phyloP scores from a whole-genome alignment of 1,140 invertebrate species.

The Pseudomyrmex cubaensis region DNA sequence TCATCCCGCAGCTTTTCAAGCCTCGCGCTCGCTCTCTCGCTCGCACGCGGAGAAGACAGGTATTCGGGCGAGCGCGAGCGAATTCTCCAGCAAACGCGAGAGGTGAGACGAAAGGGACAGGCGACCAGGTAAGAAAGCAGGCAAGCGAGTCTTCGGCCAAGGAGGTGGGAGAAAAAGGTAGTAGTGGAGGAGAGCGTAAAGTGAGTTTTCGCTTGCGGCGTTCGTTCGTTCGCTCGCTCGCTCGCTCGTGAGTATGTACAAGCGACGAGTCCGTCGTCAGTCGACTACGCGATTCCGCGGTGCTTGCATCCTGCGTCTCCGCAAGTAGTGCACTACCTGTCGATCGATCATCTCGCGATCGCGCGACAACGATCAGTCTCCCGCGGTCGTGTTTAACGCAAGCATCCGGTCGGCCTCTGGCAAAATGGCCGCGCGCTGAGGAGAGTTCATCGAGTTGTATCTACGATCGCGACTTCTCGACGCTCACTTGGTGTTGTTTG shows the following conservation, averaged over 20 bases:
- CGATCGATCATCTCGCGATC: constrained; percentile 43
- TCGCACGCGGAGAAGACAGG: constrained; percentile 33
- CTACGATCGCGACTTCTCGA: background rate
- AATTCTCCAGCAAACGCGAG: constrained; percentile 49
- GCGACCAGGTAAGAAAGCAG: constrained; percentile 71
- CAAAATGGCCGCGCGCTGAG: constrained; percentile 81
- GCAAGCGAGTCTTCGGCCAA: constrained; percentile 57
- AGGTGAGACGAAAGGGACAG: background rate
- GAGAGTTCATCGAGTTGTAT: background rate
- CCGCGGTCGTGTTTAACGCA: constrained; percentile 25
- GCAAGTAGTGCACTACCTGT: constrained; percentile 22
- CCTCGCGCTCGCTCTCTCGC: constrained; percentile 14
- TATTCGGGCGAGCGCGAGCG: constrained; percentile 53
- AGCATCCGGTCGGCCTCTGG: constrained; percentile 69
- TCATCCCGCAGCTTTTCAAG: constrained; percentile 43
- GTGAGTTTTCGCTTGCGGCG: constrained; percentile 73
- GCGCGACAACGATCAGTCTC: background rate
- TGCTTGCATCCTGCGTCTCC: constrained; percentile 55
- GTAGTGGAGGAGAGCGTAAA: constrained; percentile 73
- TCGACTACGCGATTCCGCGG: constrained; percentile 55
- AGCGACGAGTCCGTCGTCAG: constrained; percentile 65
- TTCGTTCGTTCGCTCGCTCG: constrained; percentile 34
- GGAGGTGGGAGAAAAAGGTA: constrained; percentile 50
- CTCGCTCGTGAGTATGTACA: constrained; percentile 62
- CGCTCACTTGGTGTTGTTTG: background rate